phyloP scores from a whole-genome alignment of 2,113 vertebrate genomes.

The Lycocorax pyrrhopterus region DNA sequence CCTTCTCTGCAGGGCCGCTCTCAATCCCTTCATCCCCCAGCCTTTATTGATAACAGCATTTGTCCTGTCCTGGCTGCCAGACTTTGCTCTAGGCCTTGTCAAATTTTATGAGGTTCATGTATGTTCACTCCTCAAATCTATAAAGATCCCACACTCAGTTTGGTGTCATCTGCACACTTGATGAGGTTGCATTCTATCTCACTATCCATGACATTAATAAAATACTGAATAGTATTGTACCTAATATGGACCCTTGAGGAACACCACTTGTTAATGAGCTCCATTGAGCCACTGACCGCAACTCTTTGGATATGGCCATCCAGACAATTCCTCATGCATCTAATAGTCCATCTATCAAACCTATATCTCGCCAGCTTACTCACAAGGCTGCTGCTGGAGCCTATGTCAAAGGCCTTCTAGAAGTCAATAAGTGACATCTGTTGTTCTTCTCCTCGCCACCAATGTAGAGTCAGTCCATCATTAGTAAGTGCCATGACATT shows the following conservation, averaged over 20 bases:
- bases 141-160: background rate
- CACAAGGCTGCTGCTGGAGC: background rate
- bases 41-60: rapidly evolving
- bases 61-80: background rate
- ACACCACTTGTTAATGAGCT: background rate
- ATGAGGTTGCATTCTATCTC: background rate
- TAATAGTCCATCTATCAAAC: background rate
- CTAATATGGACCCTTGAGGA: background rate
- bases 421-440: background rate
- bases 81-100: background rate
- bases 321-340: background rate
- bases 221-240: background rate
- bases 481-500: rapidly evolving
- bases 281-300: background rate
- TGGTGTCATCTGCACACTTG: background rate
- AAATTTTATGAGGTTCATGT: background rate
- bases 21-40: background rate
- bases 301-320: background rate
- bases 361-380: background rate
- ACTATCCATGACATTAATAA: background rate
- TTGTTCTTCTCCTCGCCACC: background rate
- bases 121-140: background rate
- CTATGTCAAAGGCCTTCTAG: background rate
- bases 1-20: background rate
- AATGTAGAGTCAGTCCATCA: background rate